Base-by-base conservation (phyloP, 2,888 invertebrate genomes). In the Altica lythri region DNA sequence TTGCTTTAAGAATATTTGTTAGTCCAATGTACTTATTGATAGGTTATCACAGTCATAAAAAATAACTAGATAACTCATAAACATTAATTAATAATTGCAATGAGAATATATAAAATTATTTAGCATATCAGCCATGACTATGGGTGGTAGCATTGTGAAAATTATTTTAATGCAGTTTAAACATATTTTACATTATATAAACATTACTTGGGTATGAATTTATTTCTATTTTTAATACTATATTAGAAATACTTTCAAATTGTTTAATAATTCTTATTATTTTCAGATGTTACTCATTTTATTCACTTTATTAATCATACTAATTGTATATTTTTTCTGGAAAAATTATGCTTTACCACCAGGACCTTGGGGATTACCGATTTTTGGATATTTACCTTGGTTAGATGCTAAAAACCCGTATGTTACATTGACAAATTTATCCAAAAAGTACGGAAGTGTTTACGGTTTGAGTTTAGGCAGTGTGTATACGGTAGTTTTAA, bases 321-420 rank as follows among this genome's bases (percentile, higher is more conserved):
- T 62, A 3, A 6, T 62, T 4, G 17, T 53, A 12, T 63, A 63
- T 30, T 25, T 17, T 10, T 13, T 60, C 5, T 60, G 60, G 55
- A 59, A 57, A 5, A 46, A 42, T 72, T 76, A 77, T 48, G 75
- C 71, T 45, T 72, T 84, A 34, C 89, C 91, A 0, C 92, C 92
- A 0, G 93, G 93, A 0, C 93, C 93, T 0, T 81, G 81, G 80
- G 88, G 89, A 1, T 59, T 92, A 27, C 93, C 93, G 0, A 68
- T 92, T 12, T 59, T 94, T 2, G 94, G 94, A 1, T 92, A 88
- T 69, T 75, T 94, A 53, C 86, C 89, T 1, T 89, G 85, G 75
- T 70, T 95, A 30, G 81, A 90, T 70, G 76, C 82, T 0, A 72
- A 76, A 30, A 79, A 83, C n/a, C 92, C 93, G 0, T 86, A 93